These are phyloP conservation scores for Psammodynastes pulverulentus DNA, from an alignment of 2,113 vertebrate species.

Conservation along the genomic window DNA sequence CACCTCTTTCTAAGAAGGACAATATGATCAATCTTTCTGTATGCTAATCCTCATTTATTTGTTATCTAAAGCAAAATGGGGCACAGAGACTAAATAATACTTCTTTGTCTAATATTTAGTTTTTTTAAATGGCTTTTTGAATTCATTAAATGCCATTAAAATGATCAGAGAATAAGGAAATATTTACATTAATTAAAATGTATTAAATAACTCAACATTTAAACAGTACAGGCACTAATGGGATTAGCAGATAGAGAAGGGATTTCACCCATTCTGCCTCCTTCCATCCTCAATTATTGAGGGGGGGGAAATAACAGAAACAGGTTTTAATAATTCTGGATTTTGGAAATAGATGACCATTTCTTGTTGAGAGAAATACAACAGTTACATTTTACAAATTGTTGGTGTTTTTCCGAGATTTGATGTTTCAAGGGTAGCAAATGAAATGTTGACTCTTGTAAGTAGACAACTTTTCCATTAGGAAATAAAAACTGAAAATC, in stretches of 20 bases:
- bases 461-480: neutral
- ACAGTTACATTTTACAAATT: neutral
- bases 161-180: neutral
- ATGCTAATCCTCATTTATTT: neutral
- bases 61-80: neutral
- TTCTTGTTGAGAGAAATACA: neutral
- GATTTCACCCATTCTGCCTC: neutral
- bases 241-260: neutral
- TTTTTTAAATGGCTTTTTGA: too few relatives aligned
- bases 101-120: neutral
- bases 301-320: neutral
- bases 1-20: neutral
- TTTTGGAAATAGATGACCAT: neutral
- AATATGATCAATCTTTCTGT: neutral
- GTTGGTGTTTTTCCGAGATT: neutral
- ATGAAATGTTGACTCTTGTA: neutral
- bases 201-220: neutral
- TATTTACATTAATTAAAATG: neutral
- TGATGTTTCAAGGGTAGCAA: neutral
- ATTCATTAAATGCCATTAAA: neutral
- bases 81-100: neutral
- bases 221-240: neutral
- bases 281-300: neutral
- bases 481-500: neutral
- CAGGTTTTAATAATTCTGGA: neutral